These are phyloP conservation scores for Eugnorisma glareosa DNA, from an alignment of 2,888 invertebrate genomes.

Conservation along the genomic window DNA sequence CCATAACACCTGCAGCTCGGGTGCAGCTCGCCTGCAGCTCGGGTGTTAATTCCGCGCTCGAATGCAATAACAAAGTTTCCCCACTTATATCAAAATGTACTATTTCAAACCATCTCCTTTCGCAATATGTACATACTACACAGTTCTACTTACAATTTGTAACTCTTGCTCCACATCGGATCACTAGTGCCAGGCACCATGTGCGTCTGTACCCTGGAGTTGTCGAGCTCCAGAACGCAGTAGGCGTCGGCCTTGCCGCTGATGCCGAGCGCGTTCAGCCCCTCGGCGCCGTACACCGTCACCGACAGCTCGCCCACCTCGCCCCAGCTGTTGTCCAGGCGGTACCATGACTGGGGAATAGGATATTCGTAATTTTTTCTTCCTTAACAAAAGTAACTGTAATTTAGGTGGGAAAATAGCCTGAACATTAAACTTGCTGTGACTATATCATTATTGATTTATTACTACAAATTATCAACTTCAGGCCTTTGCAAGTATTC, in stretches of 20 bases:
- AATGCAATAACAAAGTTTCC: too few relatives aligned
- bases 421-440: background rate
- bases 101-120: background rate
- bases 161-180: conserved; percentile 85
- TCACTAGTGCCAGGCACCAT: conserved; percentile 80
- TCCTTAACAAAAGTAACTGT: background rate
- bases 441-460: background rate
- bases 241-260: conserved; percentile 84
- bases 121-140: background rate
- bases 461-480: background rate
- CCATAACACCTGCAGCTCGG: too few relatives aligned
- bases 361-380: background rate
- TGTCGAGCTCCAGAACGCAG: conserved; percentile 86
- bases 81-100: too few relatives aligned
- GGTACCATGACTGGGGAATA: conserved; percentile 83
- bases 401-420: background rate
- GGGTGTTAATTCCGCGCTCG: too few relatives aligned
- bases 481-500: background rate
- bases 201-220: conserved; percentile 86
- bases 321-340: conserved; percentile 79
- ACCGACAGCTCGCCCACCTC: conserved; percentile 86
- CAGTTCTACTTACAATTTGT: conserved; percentile 80
- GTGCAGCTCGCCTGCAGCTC: too few relatives aligned
- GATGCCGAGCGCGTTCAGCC: conserved; percentile 79
- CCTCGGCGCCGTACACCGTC: conserved; percentile 83